Evolutionary conservation across 1,140 invertebrate species (phyloP), one percentile per base, ranked within the genome.

Genomic region (Ceratina japonica): DNA sequence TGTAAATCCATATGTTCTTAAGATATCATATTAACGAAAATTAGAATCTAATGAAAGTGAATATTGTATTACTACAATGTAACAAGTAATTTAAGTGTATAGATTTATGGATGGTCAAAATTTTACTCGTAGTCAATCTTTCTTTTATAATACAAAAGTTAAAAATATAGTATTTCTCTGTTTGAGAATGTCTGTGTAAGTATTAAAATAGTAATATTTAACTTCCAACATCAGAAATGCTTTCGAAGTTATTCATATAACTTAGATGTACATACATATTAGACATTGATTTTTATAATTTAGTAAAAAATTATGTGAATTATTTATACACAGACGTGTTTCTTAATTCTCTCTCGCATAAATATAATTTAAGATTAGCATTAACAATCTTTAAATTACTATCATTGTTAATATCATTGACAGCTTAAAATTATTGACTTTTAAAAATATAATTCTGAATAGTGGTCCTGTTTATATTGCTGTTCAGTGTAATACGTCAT

Each of bases 1-100:
- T 84, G 87, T n/a, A n/a, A n/a, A n/a, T n/a, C 79, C 81, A 86
- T 83, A 71, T 79, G 79, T 79, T 82, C 64, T 69, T 85, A 72
- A 79, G 71, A 81, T 87, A 85, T 65, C 59, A 37, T 66, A 66
- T 78, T 20, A 49, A 77, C 68, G 27, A 66, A 76, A 79, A 85
- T 27, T 54, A 74, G 64, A 37, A 79, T 82, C 65, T 69, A 75
- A 66, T 71, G 49, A 68, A 58, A 54, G 59, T 86, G 61, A 51
- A 65, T 75, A 79, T 20, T 73, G 22, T 69, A 61, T 76, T 86
- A 54, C 62, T 80, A 74, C 44, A 63, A 80, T 75, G 54, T 62
- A 82, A 79, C 61, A 71, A 78, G 64, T 74, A 27, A 66, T 68
- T 13, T 27, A 74, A 66, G 58, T 83, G 68, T 75, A 75, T 37